Evolutionary conservation across 2,797 vertebrate species (phyloP), one percentile per base, ranked within the genome.

Genomic region (Galago senegalensis): DNA sequence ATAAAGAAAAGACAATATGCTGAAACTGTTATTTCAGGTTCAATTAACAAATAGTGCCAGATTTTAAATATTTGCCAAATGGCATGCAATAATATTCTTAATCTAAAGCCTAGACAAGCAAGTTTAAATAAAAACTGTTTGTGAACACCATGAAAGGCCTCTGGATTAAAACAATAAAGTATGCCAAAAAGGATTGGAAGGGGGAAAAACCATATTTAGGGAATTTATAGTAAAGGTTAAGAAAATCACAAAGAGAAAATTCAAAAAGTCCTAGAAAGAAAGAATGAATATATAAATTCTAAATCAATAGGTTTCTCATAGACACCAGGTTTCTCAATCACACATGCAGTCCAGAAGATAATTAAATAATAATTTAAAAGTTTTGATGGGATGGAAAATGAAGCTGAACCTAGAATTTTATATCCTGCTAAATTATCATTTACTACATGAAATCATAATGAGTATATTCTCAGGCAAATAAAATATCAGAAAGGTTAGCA

Each of bases 351-450:
- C 1, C 18, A 72, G 31, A 77, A 94, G 27, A 46, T 46, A 91
- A 75, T 40, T 8, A 61, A 82, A 25, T 76, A 77, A 86, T 89
- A 69, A 86, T 29, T 86, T 65, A 56, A 77, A 77, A 80, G 31
- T 37, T 93, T 56, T 90, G 76, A 87, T 83, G 2, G 40, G 76
- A 87, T 83, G 2, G 40, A 79, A 93, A 90, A 65, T 92, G 83
- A 60, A 56, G 34, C 4, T 92, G 49, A 90, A 87, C 0, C 72
- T n/a, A 67, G 49, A 86, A 84, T 90, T 87, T 94, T 83, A 75
- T 60, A 81, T 20, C 79, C 67, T 85, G 23, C 58, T 94, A 80
- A 87, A 69, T 92, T 95, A 14, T 80, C 53, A 81, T 67, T 92
- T 79, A 67, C 12, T 79, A 67, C 12, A 79, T 43, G 56, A 92